Conservation (phyloP, 2,797 vertebrate genomes). For the Platalea minor region DNA sequence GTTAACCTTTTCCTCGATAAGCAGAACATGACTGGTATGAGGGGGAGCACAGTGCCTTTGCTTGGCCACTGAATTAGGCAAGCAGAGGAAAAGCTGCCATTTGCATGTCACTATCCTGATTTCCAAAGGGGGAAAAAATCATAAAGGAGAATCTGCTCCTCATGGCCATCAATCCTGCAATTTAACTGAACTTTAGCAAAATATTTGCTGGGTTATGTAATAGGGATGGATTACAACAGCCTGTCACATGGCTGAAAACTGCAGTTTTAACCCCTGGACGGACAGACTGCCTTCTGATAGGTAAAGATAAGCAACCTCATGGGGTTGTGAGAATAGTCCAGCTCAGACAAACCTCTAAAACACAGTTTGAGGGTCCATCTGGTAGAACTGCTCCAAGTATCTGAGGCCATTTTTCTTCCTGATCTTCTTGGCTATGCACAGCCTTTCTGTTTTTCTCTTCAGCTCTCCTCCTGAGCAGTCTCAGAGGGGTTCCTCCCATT, state of each 20-base stretch:
- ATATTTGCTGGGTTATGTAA: slow-evolving; percentile 57
- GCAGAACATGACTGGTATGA: neutral
- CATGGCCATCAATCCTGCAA: neutral
- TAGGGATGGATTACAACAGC: slow-evolving; percentile 15
- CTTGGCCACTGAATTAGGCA: neutral
- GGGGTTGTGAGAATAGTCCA: neutral
- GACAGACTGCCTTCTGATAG: neutral
- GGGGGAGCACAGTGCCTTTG: neutral
- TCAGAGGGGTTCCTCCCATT: neutral
- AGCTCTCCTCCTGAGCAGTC: neutral
- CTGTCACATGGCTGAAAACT: slow-evolving; percentile 11
- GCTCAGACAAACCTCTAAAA: neutral
- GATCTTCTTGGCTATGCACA: neutral
- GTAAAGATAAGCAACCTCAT: neutral
- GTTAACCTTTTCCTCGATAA: neutral
- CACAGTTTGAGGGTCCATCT: neutral
- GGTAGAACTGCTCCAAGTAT: neutral
- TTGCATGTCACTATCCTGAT: neutral
- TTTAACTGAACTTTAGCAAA: slow-evolving; percentile 56
- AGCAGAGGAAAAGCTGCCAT: neutral
- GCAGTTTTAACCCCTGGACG: slow-evolving; percentile 28
- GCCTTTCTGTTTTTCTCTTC: neutral
- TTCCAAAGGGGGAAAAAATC: neutral
- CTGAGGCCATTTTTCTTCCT: neutral
- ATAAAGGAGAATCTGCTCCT: neutral